Evolutionary conservation across 2,888 invertebrate genomes (phyloP).

Genomic region (Cheilosia soror): DNA sequence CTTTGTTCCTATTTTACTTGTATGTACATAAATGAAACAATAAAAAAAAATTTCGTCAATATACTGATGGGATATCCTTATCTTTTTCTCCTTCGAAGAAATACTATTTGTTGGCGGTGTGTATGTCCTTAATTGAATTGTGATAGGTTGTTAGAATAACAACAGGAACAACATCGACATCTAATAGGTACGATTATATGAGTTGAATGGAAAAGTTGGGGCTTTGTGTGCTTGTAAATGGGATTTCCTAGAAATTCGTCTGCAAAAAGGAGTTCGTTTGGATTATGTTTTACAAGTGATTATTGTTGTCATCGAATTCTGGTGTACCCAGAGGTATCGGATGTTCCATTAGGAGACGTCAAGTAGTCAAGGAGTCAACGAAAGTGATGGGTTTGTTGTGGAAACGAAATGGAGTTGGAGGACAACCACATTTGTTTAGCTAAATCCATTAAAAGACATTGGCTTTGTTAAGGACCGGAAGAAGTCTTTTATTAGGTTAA

Average conservation of each 20-base stretch:
- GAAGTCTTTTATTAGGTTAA: neutral
- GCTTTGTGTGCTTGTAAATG: constrained; percentile 20
- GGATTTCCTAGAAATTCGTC: constrained; percentile 29
- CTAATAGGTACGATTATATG: too few species aligned
- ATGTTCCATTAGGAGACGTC: constrained; percentile 44
- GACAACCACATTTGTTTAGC: neutral
- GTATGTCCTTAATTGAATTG: constrained; percentile 32
- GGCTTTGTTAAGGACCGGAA: neutral
- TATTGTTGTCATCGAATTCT: constrained; percentile 26
- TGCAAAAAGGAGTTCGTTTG: neutral
- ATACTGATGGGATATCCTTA: constrained; percentile 60
- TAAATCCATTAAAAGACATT: too few species aligned
- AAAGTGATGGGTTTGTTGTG: constrained; percentile 24
- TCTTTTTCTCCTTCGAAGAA: constrained; percentile 47
- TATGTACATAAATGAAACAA: constrained; percentile 68
- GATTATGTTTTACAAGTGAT: constrained; percentile 15
- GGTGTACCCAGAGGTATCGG: constrained; percentile 18
- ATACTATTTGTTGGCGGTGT: neutral
- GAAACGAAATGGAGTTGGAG: neutral
- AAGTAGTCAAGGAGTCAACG: constrained; percentile 22
- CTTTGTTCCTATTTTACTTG: constrained; percentile 75
- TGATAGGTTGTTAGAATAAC: neutral
- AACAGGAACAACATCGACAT: too few species aligned
- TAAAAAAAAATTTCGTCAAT: constrained; percentile 51
- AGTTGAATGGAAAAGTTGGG: neutral